phyloP scores from a whole-genome alignment of 2,888 invertebrate species.

The Hemaris fuciformis region DNA sequence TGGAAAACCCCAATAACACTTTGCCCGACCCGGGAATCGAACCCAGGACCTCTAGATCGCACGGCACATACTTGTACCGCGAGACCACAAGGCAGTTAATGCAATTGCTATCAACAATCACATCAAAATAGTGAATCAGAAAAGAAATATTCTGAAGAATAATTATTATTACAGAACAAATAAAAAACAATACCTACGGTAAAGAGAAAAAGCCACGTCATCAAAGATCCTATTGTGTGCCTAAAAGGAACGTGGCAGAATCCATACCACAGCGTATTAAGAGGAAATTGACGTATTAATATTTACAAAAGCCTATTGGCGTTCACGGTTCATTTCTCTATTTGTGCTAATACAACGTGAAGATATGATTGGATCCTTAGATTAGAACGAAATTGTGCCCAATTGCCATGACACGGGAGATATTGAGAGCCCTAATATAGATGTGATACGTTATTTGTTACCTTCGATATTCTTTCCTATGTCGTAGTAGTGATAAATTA shows the following conservation, averaged over 20 bases:
- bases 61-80: too few relatives aligned
- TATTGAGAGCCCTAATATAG: not conserved
- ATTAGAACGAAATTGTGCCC: not conserved
- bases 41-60: too few relatives aligned
- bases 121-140: too few relatives aligned
- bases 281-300: constrained; percentile 7
- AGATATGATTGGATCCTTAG: not conserved
- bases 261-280: constrained; percentile 15
- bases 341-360: constrained; percentile 2
- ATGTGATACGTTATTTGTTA: not conserved
- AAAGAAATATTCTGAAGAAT: not conserved
- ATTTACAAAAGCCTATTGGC: not conserved
- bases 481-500: too few relatives aligned
- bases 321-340: not conserved
- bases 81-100: too few relatives aligned
- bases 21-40: too few relatives aligned
- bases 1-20: too few relatives aligned
- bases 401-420: not conserved
- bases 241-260: constrained; percentile 15
- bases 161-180: not conserved
- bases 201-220: constrained; percentile 1
- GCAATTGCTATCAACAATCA: too few relatives aligned
- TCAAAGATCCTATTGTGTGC: not conserved
- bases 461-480: too few relatives aligned
- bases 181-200: not conserved